These are phyloP conservation scores for Aquatica leii DNA, from an alignment of 2,888 invertebrate genomes.

Conservation along the genomic window DNA sequence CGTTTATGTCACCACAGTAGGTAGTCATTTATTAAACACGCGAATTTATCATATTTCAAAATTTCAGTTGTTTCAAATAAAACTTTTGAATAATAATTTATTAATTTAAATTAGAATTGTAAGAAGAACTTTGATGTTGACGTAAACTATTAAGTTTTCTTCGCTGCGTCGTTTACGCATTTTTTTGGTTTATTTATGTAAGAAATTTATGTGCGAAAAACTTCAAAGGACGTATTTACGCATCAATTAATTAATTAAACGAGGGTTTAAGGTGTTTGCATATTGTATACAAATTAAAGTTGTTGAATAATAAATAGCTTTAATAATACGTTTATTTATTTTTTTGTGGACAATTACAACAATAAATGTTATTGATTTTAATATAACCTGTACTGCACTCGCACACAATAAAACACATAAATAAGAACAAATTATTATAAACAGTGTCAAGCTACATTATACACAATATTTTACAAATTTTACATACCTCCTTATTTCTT, in stretches of 20 bases:
- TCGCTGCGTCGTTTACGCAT: too few relatives aligned
- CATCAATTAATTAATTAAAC: too few relatives aligned
- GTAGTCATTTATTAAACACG: slow-evolving; percentile 27
- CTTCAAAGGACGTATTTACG: too few relatives aligned
- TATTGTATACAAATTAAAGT: too few relatives aligned
- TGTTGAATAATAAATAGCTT: slow-evolving; percentile 26
- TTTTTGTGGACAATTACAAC: slow-evolving; percentile 63
- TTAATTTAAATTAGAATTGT: slow-evolving; percentile 8
- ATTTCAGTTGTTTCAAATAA: slow-evolving; percentile 11
- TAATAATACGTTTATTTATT: slow-evolving; percentile 56
- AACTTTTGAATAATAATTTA: slow-evolving; percentile 7
- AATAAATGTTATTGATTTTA: slow-evolving; percentile 60
- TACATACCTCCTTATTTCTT: slow-evolving; percentile 49
- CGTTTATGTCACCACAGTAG: slow-evolving; percentile 26
- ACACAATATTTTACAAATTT: slow-evolving; percentile 60
- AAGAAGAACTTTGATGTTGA: too few relatives aligned
- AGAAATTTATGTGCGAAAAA: too few relatives aligned
- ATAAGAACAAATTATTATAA: slow-evolving; percentile 59
- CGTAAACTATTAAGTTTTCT: too few relatives aligned
- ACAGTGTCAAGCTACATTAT: slow-evolving; percentile 59
- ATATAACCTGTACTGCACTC: slow-evolving; percentile 56
- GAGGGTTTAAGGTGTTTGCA: too few relatives aligned
- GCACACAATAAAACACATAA: slow-evolving; percentile 60
- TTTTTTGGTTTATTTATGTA: too few relatives aligned
- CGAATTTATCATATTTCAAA: slow-evolving; percentile 24